A percentile compares a stretch with the other conserved stretches of the same genome.
Conservation (phyloP, 1,140 invertebrate genomes). For the Drosophila cardini region DNA sequence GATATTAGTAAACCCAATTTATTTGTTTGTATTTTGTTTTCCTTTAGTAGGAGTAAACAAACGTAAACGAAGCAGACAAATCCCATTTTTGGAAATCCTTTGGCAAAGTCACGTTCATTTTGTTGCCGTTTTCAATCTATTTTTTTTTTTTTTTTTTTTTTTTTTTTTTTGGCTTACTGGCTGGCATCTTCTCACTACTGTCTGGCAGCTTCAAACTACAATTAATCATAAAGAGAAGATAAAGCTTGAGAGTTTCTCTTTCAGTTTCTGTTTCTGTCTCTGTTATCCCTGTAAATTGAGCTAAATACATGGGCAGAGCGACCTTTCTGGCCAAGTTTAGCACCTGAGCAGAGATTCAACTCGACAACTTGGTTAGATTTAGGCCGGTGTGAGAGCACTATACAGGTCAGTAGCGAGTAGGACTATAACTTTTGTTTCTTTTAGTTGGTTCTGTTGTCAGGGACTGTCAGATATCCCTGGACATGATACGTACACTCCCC, state of each 20-base stretch:
- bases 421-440: not conserved
- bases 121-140: slow-evolving; percentile 25
- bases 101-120: slow-evolving; percentile 19
- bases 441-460: slow-evolving; percentile 1
- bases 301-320: slow-evolving; percentile 31
- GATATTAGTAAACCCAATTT: no score
- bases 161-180: slow-evolving; percentile 2
- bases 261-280: not conserved
- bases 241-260: slow-evolving; percentile 32
- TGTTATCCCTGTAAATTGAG: slow-evolving; percentile 12
- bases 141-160: not conserved
- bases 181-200: slow-evolving; percentile 17
- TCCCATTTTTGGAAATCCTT: not conserved
- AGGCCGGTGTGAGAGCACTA: no score
- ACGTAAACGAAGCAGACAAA: not conserved
- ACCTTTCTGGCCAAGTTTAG: slow-evolving; percentile 10
- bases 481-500: not conserved
- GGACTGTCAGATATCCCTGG: slow-evolving; percentile 39
- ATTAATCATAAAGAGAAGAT: slow-evolving; percentile 55
- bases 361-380: slow-evolving; percentile 10
- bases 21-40: no score
- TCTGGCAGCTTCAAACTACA: slow-evolving; percentile 24
- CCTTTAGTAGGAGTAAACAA: no score
- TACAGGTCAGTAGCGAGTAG: not conserved
- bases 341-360: slow-evolving; percentile 34